Conservation (phyloP, 2,888 invertebrate species). For the Arge pagana region DNA sequence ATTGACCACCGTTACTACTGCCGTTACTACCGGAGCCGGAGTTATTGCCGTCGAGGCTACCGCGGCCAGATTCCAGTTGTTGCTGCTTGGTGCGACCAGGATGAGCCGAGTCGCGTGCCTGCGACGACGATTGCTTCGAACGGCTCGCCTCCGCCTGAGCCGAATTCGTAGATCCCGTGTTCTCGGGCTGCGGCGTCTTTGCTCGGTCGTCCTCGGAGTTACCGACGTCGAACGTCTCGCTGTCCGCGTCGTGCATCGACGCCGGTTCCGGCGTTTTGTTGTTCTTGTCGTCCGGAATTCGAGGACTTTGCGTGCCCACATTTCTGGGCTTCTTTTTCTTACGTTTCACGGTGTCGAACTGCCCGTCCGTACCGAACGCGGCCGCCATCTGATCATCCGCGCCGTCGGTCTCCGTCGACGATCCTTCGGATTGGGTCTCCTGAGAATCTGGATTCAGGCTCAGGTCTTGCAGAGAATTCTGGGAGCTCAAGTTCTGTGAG, state of each 20-base stretch:
- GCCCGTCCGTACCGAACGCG: slow-evolving; percentile 75
- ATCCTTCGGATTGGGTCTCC: slow-evolving; percentile 61
- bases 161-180: slow-evolving; percentile 8
- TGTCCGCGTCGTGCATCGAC: slow-evolving; percentile 63
- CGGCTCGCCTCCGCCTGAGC: slow-evolving; percentile 9
- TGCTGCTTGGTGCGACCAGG: slow-evolving; percentile 26
- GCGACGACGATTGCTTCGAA: not conserved
- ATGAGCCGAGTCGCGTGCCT: slow-evolving; percentile 14
- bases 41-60: too few relatives aligned
- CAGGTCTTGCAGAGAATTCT: slow-evolving; percentile 52
- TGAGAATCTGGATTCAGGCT: slow-evolving; percentile 49
- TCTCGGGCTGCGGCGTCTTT: slow-evolving; percentile 71
- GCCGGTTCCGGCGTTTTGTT: slow-evolving; percentile 69
- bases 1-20: slow-evolving; percentile 22
- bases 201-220: slow-evolving; percentile 65
- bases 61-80: slow-evolving; percentile 37
- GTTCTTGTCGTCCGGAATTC: slow-evolving; percentile 64
- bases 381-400: slow-evolving; percentile 64
- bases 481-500: slow-evolving; percentile 50
- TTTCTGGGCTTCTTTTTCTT: slow-evolving; percentile 73
- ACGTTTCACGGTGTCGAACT: slow-evolving; percentile 81
- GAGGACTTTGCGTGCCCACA: slow-evolving; percentile 53
- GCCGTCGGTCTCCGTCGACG: slow-evolving; percentile 74
- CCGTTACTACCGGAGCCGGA: too few relatives aligned
- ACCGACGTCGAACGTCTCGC: slow-evolving; percentile 62